A percentile compares a stretch with the other conserved stretches of the same genome.
These are phyloP conservation scores for Sebastes minor DNA, from an alignment of 2,797 vertebrate species.

Conservation along the genomic window DNA sequence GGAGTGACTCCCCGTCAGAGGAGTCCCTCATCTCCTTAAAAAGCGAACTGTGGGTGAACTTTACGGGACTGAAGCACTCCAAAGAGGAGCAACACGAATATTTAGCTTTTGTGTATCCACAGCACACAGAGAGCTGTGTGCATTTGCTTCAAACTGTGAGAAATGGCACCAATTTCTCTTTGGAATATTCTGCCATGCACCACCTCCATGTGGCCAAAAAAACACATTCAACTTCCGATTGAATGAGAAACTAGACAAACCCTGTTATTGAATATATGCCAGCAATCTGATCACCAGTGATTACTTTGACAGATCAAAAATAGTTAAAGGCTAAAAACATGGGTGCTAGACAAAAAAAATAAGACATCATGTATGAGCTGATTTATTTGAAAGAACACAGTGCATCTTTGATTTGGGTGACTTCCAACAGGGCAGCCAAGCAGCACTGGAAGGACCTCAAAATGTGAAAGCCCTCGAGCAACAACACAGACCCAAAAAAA, in stretches of 20 bases:
- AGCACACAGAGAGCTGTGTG: background rate
- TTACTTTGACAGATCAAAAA: background rate
- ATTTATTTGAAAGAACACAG: slow-evolving; percentile 4
- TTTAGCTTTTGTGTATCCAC: background rate
- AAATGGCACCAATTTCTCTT: background rate
- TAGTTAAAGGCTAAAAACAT: background rate
- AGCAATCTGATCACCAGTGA: background rate
- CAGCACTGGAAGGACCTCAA: slow-evolving; percentile 12
- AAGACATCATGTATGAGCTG: background rate
- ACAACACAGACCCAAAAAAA: background rate
- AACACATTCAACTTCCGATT: background rate
- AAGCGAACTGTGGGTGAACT: slow-evolving; percentile 47
- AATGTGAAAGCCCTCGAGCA: background rate
- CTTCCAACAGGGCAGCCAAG: slow-evolving; percentile 1
- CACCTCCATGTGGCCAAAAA: background rate
- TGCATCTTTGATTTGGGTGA: background rate
- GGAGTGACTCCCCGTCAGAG: slow-evolving; percentile 26
- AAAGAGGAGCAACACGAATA: slow-evolving; percentile 24
- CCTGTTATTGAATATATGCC: background rate
- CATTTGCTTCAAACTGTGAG: background rate
- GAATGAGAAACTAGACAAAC: background rate
- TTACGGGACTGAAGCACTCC: slow-evolving; percentile 23
- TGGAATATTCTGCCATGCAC: background rate
- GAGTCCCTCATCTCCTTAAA: slow-evolving; percentile 32
- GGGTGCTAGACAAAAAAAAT: background rate